Conservation (phyloP, 2,888 invertebrate genomes). For the Eudemis profundana region DNA sequence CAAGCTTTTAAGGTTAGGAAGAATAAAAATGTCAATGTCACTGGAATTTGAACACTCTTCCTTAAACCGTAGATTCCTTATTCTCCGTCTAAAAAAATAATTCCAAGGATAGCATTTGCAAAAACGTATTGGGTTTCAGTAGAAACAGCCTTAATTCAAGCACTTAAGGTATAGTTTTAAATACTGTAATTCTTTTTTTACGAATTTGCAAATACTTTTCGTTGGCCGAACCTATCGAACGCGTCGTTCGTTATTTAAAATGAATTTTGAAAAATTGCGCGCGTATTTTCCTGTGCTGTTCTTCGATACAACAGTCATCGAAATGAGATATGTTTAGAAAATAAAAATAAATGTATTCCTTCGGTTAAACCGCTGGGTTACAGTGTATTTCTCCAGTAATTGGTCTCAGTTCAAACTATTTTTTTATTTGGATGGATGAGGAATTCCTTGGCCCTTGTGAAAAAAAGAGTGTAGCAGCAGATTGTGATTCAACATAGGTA, state of each 20-base stretch:
- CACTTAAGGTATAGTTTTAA: neutral
- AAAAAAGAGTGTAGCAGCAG: neutral
- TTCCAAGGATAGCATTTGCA: neutral
- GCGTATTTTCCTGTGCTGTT: neutral
- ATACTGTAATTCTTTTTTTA: neutral
- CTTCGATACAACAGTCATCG: neutral
- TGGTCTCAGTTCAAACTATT: conserved; percentile 1
- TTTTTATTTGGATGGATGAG: neutral
- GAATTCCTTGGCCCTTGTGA: neutral
- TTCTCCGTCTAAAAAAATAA: neutral
- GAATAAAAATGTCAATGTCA: neutral
- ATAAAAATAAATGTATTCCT: neutral
- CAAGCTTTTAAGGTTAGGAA: conserved; percentile 27
- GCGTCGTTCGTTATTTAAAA: no score
- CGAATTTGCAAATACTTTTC: conserved; percentile 1
- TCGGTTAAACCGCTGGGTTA: conserved; percentile 7
- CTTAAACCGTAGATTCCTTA: conserved; percentile 2
- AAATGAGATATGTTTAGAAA: neutral
- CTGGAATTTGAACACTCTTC: conserved; percentile 17
- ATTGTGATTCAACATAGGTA: neutral
- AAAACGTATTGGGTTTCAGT: neutral
- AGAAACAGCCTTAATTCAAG: no score
- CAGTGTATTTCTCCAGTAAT: neutral
- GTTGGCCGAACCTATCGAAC: no score
- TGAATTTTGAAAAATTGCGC: neutral